Evolutionary conservation across 2,888 invertebrate species (phyloP).

Genomic region (Netelia melanura): DNA sequence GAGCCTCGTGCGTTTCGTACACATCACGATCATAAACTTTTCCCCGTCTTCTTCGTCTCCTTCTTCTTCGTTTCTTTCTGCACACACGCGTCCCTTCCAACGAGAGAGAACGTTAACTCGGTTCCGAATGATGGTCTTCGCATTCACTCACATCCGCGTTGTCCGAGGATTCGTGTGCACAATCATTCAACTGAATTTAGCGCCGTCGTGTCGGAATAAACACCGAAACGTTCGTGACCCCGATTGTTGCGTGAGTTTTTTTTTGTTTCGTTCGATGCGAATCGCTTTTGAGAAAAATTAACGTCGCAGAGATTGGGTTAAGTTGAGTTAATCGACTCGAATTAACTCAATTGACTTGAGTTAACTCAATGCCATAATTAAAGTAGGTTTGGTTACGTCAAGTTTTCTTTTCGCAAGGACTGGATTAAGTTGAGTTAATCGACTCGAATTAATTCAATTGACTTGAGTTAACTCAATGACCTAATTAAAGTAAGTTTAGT

Average conservation of each 20-base stretch:
- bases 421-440: too few relatives aligned
- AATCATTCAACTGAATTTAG: constrained; percentile 52
- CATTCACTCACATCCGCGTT: constrained; percentile 62
- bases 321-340: too few relatives aligned
- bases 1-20: constrained; percentile 59
- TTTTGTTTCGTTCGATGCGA: not conserved
- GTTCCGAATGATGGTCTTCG: constrained; percentile 40
- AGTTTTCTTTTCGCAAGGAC: too few relatives aligned
- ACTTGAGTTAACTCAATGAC: too few relatives aligned
- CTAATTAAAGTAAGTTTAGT: too few relatives aligned
- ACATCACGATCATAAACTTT: constrained; percentile 63
- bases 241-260: constrained; percentile 24
- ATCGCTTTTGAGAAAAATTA: too few relatives aligned
- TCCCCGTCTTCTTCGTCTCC: constrained; percentile 42
- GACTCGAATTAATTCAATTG: too few relatives aligned
- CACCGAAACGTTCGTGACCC: constrained; percentile 24
- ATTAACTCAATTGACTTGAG: too few relatives aligned
- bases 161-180: constrained; percentile 18
- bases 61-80: not conserved
- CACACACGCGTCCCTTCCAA: not conserved
- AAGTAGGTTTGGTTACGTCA: too few relatives aligned
- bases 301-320: too few relatives aligned
- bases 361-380: too few relatives aligned
- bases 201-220: constrained; percentile 25
- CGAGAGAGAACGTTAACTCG: constrained; percentile 34